Percentiles rank a stretch among this genome's conserved stretches.
Conservation (phyloP, 2,797 vertebrate species). For the Coracias cyanogaster region DNA sequence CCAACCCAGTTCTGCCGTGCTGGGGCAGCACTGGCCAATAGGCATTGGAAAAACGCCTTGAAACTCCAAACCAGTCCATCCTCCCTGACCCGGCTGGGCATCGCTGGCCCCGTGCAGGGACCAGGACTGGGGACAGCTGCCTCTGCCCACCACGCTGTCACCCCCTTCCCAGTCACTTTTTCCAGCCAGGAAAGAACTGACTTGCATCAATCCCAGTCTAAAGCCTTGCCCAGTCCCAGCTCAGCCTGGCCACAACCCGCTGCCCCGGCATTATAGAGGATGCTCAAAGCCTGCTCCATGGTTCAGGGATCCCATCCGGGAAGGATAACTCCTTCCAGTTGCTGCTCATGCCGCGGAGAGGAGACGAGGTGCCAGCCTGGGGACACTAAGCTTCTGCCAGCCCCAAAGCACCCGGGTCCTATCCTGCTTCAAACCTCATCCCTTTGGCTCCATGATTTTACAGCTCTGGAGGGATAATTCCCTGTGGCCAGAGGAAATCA, state of each 20-base stretch:
- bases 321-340: slow-evolving; percentile 16
- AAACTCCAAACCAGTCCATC: not conserved
- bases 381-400: not conserved
- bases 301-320: not conserved
- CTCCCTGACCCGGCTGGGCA: not conserved
- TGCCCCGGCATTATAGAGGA: not conserved
- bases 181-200: not conserved
- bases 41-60: accelerated
- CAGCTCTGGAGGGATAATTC: not conserved
- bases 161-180: not conserved
- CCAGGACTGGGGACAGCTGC: accelerated
- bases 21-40: not conserved
- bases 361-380: not conserved
- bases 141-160: not conserved
- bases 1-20: not conserved
- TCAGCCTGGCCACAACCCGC: not conserved
- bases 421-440: not conserved
- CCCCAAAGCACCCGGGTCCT: not conserved
- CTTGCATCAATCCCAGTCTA: not conserved
- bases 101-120: accelerated
- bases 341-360: not conserved
- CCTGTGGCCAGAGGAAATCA: not conserved
- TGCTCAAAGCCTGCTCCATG: not conserved
- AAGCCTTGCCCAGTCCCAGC: not conserved
- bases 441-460: not conserved